Base-by-base conservation (phyloP, 2,888 invertebrate genomes). In the Camptogramma bilineatum region DNA sequence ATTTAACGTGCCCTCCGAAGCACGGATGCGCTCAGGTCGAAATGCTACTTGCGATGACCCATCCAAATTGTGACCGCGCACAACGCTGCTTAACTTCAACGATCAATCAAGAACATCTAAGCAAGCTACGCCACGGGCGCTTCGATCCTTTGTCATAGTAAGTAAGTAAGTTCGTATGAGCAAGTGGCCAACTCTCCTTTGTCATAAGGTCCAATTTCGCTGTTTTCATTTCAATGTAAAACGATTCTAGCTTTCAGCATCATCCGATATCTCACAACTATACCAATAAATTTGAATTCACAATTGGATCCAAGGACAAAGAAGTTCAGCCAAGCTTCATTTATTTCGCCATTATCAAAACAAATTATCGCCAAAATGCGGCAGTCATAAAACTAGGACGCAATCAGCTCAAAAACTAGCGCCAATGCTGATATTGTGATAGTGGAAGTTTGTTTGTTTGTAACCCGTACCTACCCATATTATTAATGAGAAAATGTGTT, bases 351-450 rank as follows among this genome's bases (percentile, higher is more conserved):
- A 60, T 80, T 77, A 81, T 76, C 72, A 73, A 71, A 78, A 75
- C 75, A 77, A 80, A 81, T 81, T 77, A 82, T 79, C 77, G 71
- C 69, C 70, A 69, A 74, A 78, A 80, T 75, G 73, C 75, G 74
- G 73, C 73, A 69, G 68, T 76, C 81, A 82, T 85, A 86, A 86
- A 86, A 86, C 86, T 86, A 86, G 77, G 82, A 79, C 80, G 81
- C 80, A 81, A 84, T 86, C 84, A 82, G 75, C 79, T 86, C 87
- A 88, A 88, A 87, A 88, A 85, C 84, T 85, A 83, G 77, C 80
- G 28, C 81, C 78, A 78, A 78, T 80, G 17, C 44, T 53, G 21
- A 24, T 53, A 44, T n/a, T 19, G n/a, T 19, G 19, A 42, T 21
- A 16, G 81, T 75, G 44, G 17, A 16, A 5, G 44, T 55, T 31